Evolutionary conservation across 2,113 vertebrate genomes (phyloP), one percentile per base, ranked within the genome.

Genomic region (human (Homo sapiens)): DNA sequence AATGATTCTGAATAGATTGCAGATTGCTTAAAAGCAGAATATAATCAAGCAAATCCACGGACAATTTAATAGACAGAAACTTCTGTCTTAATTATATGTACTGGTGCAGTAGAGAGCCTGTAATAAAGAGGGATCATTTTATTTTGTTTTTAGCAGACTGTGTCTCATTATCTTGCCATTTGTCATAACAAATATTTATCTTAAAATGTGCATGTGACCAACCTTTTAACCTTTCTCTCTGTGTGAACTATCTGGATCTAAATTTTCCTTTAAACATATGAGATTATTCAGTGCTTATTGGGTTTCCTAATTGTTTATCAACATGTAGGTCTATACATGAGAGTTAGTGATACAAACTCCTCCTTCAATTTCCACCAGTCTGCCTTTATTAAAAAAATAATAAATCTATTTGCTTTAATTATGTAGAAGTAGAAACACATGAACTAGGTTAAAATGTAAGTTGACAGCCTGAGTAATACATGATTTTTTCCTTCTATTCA

Each of bases 1-100:
- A 97, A 97, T 81, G 89, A 96, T 92, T 96, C 76, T 96, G 92
- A 97, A 92, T 97, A 97, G 92, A 92, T 90, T 96, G 70, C 66
- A 97, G 93, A 97, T 97, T 97, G 93, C 94, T 95, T 95, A 89
- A 97, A 91, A 95, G 61, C 61, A 68, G 92, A 97, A 94, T 76
- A 90, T 95, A 97, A 97, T 98, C 92, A 97, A 94, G 70, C 52
- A 96, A 96, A 97, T 94, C 73, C 59, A 88, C 27, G 92, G 78
- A 86, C 70, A 75, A 87, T 92, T 94, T 97, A 89, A 92, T 72
- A 93, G 83, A 92, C 45, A 95, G 72, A 96, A 96, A 93, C 17
- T 96, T 85, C 25, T 61, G n/a, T 89, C 83, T 90, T 96, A 96
- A 96, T 96, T 96, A 76, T 55, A 93, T 80, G 81, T 73, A 72